Evolutionary conservation across 2,797 vertebrate genomes (phyloP), one percentile per base, ranked within the genome.

Genomic region (Acestrorhynchus altus): DNA sequence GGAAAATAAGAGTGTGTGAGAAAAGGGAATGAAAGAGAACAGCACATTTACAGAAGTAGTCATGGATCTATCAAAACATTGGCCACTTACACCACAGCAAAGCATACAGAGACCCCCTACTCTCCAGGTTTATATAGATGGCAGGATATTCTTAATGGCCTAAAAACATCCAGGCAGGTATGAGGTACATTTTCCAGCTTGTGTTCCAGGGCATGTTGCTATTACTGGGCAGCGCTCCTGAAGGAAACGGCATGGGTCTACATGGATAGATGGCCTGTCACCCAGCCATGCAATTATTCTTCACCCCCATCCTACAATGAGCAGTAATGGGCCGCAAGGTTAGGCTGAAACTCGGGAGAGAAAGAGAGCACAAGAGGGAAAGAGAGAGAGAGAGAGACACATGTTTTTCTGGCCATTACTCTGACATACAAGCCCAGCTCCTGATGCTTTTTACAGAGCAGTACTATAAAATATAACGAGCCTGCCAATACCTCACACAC

Each of bases 201-300:
- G 82, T 84, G 81, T 85, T 85, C 82, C 86, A 70, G 83, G 83
- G 84, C 84, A 85, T 86, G 82, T 83, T 83, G 74, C 82, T 80
- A 85, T 84, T 86, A 83, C 80, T 77, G 76, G 74, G 65, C 72
- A 57, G 63, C 26, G 74, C 81, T 83, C 76, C 81, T 79, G 77
- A 64, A 80, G 77, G 81, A 88, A 83, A 81, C 71, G 77, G 64
- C 80, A 76, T 74, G 84, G 78, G 79, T 84, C 81, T 79, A 72
- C 69, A 65, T 78, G 79, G 86, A 86, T 87, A 82, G 84, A 87
- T 85, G 84, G 65, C 74, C 86, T 86, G 85, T 87, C 84, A 86
- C 77, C 66, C 73, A 78, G 73, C 83, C 79, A 65, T 70, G 77
- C 83, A 86, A 82, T 86, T 85, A 84, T 84, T 80, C 81, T 75